A percentile compares a stretch with the other conserved stretches of the same genome.
Evolutionary conservation across 2,113 vertebrate species (phyloP).

Genomic region (Taurulus bubalis): DNA sequence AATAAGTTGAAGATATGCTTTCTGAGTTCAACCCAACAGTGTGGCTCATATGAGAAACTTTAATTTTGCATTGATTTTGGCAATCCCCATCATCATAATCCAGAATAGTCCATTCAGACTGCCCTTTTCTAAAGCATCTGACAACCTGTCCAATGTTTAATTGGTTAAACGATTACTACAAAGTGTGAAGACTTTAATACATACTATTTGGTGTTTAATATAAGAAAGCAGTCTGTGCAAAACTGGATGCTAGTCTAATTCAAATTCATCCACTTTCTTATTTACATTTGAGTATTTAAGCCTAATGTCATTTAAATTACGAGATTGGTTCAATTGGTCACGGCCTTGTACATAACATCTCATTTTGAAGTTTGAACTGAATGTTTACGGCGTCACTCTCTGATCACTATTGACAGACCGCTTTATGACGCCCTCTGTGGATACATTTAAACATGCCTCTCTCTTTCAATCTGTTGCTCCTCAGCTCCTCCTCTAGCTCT

Average conservation of each 20-base stretch:
- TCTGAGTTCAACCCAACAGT: neutral
- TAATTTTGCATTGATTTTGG: no score
- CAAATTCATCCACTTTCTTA: neutral
- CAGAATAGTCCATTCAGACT: neutral
- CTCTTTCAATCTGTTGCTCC: neutral
- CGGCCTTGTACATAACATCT: neutral
- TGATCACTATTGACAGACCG: neutral
- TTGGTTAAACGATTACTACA: neutral
- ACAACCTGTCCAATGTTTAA: neutral
- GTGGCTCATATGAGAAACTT: neutral
- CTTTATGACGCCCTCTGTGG: neutral
- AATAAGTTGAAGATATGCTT: no score
- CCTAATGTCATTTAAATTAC: neutral
- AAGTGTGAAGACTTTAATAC: neutral
- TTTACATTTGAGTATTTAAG: neutral
- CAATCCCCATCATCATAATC: neutral
- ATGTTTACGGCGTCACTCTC: neutral
- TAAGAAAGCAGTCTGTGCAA: neutral
- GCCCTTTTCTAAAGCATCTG: neutral
- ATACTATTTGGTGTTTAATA: neutral
- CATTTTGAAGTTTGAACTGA: neutral
- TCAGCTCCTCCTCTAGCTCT: conserved; percentile 36
- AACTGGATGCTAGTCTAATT: no score
- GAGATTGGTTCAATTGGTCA: neutral
- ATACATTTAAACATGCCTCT: neutral